A percentile compares a stretch with the other conserved stretches of the same genome.
phyloP scores from a whole-genome alignment of 2,888 invertebrate genomes.

The Ashinkailepas kermadecensis region DNA sequence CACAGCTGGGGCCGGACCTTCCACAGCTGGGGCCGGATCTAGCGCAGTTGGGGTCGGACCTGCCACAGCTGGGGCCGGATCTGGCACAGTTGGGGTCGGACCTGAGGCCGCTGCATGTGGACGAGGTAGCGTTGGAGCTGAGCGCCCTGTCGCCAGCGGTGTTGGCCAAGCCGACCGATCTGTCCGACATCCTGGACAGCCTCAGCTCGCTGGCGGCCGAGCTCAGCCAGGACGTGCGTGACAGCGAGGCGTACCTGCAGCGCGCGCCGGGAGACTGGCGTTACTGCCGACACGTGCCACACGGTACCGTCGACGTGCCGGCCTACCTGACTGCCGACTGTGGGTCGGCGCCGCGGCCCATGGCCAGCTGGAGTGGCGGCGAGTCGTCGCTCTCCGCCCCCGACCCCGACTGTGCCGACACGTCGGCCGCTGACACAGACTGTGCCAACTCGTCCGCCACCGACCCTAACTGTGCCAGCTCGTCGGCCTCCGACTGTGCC shows the following conservation, averaged over 20 bases:
- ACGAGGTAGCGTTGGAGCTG: slow-evolving; percentile 1
- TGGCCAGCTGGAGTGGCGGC: not conserved
- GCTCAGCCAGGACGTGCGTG: slow-evolving; percentile 5
- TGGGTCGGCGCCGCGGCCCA: not conserved
- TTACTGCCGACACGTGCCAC: not conserved
- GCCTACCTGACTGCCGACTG: not conserved
- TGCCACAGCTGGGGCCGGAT: not conserved
- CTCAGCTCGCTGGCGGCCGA: slow-evolving; percentile 9
- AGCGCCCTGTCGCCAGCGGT: not conserved
- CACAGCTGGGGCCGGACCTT: not conserved
- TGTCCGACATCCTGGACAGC: slow-evolving; percentile 7
- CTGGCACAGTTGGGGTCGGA: not conserved
- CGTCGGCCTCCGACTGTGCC: no score
- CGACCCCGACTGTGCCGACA: no score
- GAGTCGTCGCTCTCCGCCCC: not conserved
- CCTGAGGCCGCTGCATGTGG: not conserved
- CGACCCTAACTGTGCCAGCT: no score
- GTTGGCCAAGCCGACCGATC: not conserved
- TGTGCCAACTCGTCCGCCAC: no score
- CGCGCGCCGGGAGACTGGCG: not conserved
- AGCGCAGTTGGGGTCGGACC: not conserved
- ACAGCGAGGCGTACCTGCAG: not conserved
- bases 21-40: no score
- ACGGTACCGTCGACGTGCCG: not conserved
- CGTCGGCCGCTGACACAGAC: no score